phyloP scores from a whole-genome alignment of 2,888 invertebrate genomes.

The Caenorhabditis macrosperma region DNA sequence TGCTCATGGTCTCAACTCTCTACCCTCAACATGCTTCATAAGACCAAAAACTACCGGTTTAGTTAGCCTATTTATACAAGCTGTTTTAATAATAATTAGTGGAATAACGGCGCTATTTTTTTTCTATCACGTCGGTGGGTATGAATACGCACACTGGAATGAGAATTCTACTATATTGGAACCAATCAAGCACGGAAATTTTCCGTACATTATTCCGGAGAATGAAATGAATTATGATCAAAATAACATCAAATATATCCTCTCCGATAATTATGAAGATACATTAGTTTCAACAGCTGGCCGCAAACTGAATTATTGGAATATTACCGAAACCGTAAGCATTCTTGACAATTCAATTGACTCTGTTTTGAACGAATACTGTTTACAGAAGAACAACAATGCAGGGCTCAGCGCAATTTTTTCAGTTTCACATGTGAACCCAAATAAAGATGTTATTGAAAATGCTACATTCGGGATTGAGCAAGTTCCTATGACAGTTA shows the following conservation, averaged over 20 bases:
- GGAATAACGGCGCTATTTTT: conserved; percentile 63
- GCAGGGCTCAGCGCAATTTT: too few species aligned
- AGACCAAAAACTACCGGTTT: conserved; percentile 65
- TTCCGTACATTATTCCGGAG: too few species aligned
- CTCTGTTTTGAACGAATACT: neutral
- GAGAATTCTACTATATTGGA: conserved; percentile 69
- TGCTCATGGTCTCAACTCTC: conserved; percentile 4
- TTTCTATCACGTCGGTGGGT: conserved; percentile 73
- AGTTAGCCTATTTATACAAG: conserved; percentile 67
- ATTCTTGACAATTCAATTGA: neutral
- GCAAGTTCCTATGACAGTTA: conserved; percentile 60
- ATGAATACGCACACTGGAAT: conserved; percentile 69
- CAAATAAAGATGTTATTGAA: conserved; percentile 4
- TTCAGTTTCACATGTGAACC: too few species aligned
- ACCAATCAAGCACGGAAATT: conserved; percentile 54
- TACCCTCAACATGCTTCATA: conserved; percentile 59
- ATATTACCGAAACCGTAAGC: neutral
- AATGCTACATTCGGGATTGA: conserved; percentile 64
- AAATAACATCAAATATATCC: neutral
- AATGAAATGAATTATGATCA: neutral
- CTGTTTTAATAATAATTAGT: conserved; percentile 60
- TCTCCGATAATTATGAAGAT: neutral
- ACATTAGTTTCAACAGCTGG: conserved; percentile 32
- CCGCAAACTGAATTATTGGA: conserved; percentile 11
- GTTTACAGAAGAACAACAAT: too few species aligned